A percentile compares a stretch with the other conserved stretches of the same genome.
Evolutionary conservation across 37 sponge, comb jelly and placozoan species (phyloP).

Genomic region (Bolinopsis microptera): DNA sequence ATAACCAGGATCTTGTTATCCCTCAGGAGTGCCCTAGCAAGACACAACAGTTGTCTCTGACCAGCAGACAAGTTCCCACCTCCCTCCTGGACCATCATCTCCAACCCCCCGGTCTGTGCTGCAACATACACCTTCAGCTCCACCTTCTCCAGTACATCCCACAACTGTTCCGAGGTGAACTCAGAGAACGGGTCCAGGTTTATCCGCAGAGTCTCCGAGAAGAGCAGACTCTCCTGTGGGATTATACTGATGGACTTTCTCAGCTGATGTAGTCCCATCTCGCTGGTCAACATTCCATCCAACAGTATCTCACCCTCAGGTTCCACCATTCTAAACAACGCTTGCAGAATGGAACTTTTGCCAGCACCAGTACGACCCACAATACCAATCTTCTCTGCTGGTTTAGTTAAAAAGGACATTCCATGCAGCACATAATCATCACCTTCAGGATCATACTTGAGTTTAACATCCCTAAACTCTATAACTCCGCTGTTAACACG

Average conservation of each 20-base stretch:
- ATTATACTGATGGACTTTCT: constrained; percentile 83
- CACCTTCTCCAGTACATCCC: constrained; percentile 82
- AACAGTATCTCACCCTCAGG: constrained; percentile 77
- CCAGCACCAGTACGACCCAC: constrained; percentile 68
- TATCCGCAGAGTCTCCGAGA: constrained; percentile 84
- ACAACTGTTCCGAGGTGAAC: constrained; percentile 74
- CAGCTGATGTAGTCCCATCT: constrained; percentile 81
- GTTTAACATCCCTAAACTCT: constrained; percentile 11
- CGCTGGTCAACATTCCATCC: constrained; percentile 76
- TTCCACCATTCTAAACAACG: constrained; percentile 86
- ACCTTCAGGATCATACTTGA: constrained; percentile 39
- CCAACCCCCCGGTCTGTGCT: constrained; percentile 68
- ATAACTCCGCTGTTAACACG: constrained; percentile 6
- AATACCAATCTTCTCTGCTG: constrained; percentile 65
- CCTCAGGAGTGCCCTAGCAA: constrained; percentile 80
- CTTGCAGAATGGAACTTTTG: constrained; percentile 63
- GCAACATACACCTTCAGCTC: constrained; percentile 72
- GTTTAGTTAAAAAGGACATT: background rate
- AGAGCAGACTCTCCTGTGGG: constrained; percentile 92
- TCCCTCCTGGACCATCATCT: constrained; percentile 74
- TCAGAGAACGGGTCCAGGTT: constrained; percentile 89
- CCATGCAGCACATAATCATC: constrained; percentile 1
- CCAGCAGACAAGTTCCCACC: constrained; percentile 87
- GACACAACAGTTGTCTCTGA: constrained; percentile 83
- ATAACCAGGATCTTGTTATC: constrained; percentile 80